These are phyloP conservation scores for Heliconius erato DNA, from an alignment of 2,888 invertebrate species.

Conservation along the genomic window DNA sequence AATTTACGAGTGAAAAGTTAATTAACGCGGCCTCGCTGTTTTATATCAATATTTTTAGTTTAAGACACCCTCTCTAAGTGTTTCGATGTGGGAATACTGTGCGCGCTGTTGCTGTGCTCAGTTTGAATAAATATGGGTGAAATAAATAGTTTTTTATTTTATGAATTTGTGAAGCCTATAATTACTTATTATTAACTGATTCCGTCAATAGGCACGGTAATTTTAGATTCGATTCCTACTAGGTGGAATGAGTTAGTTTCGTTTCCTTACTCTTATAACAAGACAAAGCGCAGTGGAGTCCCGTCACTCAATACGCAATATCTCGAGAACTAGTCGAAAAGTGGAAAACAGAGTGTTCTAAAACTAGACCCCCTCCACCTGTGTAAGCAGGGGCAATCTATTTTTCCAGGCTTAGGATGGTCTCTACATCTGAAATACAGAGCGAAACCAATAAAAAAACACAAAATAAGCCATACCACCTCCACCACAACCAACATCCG, in stretches of 20 bases:
- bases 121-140: neutral
- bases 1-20: slow-evolving; percentile 82
- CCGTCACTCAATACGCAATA: too few relatives aligned
- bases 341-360: neutral
- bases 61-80: slow-evolving; percentile 76
- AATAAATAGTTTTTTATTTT: neutral
- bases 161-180: too few relatives aligned
- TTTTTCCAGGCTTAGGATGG: too few relatives aligned
- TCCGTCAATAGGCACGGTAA: too few relatives aligned
- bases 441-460: neutral
- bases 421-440: neutral
- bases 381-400: neutral
- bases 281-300: too few relatives aligned
- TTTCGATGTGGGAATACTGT: slow-evolving; percentile 55
- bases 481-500: slow-evolving; percentile 53
- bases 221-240: too few relatives aligned
- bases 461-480: slow-evolving; percentile 46
- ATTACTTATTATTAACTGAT: too few relatives aligned
- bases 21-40: slow-evolving; percentile 77
- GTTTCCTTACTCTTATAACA: too few relatives aligned
- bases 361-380: neutral
- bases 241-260: too few relatives aligned
- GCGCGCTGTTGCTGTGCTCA: slow-evolving; percentile 29
- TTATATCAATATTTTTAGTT: slow-evolving; percentile 84
- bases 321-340: too few relatives aligned